Base-by-base conservation (phyloP, 2,113 vertebrate species). In the Caranx melampygus region DNA sequence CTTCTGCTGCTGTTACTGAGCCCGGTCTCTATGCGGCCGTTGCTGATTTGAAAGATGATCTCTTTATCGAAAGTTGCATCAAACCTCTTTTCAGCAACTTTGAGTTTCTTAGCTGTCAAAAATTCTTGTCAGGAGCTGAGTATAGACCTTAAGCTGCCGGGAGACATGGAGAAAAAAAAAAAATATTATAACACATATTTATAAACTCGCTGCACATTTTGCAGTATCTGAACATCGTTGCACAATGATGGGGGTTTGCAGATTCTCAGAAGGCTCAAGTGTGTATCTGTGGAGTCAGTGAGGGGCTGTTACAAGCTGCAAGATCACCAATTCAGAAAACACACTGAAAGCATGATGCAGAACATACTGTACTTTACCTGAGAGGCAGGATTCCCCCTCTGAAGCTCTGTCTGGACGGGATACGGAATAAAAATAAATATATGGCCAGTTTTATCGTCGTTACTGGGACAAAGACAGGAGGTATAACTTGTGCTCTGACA, bases 21-120 rank as follows among this genome's bases (percentile, higher is more conserved):
- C 1, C 20, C 26, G 18, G 12, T 44, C 20, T 64, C 6, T 8
- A 63, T 59, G 51, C 31, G 63, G 18, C 26, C 31, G 51, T 65
- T 52, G 31, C 52, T 73, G 59, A 70, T 76, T 49, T 70, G 37
- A n/a, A 73, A 57, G 21, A 75, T 64, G 16, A 54, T 79, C 11
- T 71, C 42, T 81, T 20, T 61, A 69, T 80, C 74, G 49, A 69
- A 78, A 63, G 57, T 68, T 66, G 3, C 34, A 35, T 49, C 74
- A 6, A 80, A 45, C 13, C 33, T 65, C 12, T 49, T 82, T 54
- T 59, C 47, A 76, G 42, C 11, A 47, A 47, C 45, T 47, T 16
- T 47, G 15, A 47, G 15, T 47, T 47, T 16, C 5, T 13, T 47
- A 5, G 13, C 68, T 87, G 85, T 85, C 76, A 87, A 61, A 75